Base-by-base conservation (phyloP, 92 coral and sea anemone genomes). In the Epizoanthus fatuus region DNA sequence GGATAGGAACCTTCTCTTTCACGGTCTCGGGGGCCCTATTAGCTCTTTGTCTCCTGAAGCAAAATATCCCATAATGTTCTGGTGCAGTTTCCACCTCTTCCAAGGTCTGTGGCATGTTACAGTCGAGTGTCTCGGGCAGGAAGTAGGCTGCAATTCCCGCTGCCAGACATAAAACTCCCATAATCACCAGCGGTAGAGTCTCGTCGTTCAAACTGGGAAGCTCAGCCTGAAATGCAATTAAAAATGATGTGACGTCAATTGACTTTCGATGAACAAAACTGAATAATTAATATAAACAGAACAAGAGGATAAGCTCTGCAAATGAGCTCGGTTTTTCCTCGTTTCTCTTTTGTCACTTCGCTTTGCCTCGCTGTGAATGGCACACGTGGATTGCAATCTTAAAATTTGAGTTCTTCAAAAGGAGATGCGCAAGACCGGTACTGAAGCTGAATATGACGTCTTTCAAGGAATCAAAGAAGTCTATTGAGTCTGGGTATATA, bases 41-140 rank as follows among this genome's bases (percentile, higher is more conserved):
- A 16, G 4, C 0, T 16, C 38, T 10, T 16, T 40, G 59, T 17
- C 7, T 39, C 40, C 68, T 2, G n/a, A 20, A 56, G n/a, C 69
- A 76, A 59, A 58, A 4, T 9, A 4, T 4, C 12, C 8, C 49
- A 17, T 7, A 58, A 11, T 42, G 19, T 19, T 60, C 82, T 19
- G 19, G 22, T 3, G 53, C 11, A 9, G 39, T 42, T 44, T 77
- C 82, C 56, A 77, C 82, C 58, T 77, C 82, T 40, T 77, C 69
- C 40, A 77, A 44, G 29, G 82, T 77, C 82, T 77, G 82, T 19
- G 82, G 82, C 82, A 77, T 58, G 57, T 77, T 77, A 35, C 70
- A 13, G 38, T 59, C 35, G 42, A 77, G 82, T 3, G 82, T 77
- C 22, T 77, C 82, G 13, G 82, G 82, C 25, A 77, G 39, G n/a